Conservation (phyloP, 92 coral and sea anemone genomes). For the Plumapathes pennacea region DNA sequence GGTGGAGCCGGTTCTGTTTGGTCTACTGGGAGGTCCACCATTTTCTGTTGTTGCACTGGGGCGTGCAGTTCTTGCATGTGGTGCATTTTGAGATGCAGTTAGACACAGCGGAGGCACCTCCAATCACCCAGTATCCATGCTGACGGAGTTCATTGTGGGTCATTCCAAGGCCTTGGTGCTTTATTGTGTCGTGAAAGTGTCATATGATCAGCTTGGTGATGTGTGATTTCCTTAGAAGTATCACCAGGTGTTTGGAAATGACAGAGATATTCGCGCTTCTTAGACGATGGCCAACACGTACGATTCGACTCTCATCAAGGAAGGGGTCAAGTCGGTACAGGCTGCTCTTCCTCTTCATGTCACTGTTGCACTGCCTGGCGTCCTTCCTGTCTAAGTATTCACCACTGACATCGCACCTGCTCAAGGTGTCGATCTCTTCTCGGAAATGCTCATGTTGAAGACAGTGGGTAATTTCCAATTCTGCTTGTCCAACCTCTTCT, state of each 20-base stretch:
- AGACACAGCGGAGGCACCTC: constrained; percentile 38
- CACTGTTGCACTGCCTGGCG: constrained; percentile 10
- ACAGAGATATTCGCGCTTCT: constrained; percentile 10
- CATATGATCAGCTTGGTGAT: constrained; percentile 18
- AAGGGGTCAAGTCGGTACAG: constrained; percentile 42
- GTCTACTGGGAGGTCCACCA: constrained; percentile 29
- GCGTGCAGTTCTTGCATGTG: constrained; percentile 30
- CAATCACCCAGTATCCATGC: constrained; percentile 53
- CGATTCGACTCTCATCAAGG: too few species aligned
- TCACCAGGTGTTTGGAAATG: constrained; percentile 23
- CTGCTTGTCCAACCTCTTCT: constrained; percentile 23
- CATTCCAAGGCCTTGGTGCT: constrained; percentile 60
- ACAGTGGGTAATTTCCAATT: background rate
- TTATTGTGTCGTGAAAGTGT: constrained; percentile 25
- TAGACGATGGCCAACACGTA: constrained; percentile 48
- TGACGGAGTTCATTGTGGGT: constrained; percentile 55
- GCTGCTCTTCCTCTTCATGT: constrained; percentile 18
- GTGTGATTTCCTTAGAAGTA: constrained; percentile 21
- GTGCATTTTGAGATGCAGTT: constrained; percentile 16
- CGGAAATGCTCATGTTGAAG: constrained; percentile 18
- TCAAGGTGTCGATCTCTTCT: constrained; percentile 10
- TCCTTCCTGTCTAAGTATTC: constrained; percentile 13
- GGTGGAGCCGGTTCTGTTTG: constrained; percentile 45
- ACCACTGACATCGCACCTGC: background rate
- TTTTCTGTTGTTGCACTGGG: constrained; percentile 36